A percentile compares a stretch with the other conserved stretches of the same genome.
phyloP scores from a whole-genome alignment of 1,140 invertebrate genomes.

The Solenopsis fugax region DNA sequence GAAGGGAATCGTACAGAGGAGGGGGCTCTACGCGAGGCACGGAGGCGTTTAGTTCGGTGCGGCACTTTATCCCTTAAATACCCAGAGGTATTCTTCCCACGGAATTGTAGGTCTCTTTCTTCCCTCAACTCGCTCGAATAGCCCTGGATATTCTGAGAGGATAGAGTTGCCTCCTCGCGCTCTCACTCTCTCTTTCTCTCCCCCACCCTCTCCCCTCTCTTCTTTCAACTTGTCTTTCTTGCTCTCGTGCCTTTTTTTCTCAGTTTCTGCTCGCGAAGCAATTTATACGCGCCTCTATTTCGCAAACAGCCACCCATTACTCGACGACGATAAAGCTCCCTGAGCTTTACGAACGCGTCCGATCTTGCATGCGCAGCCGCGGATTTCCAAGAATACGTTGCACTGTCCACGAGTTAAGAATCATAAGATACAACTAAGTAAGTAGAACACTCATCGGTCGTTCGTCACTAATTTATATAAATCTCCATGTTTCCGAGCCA shows the following conservation, averaged over 20 bases:
- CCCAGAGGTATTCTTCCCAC: constrained; percentile 79
- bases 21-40: constrained; percentile 50
- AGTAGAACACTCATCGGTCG: constrained; percentile 37
- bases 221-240: constrained; percentile 24
- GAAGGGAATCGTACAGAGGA: background rate
- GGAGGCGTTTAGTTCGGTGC: constrained; percentile 74
- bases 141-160: constrained; percentile 73
- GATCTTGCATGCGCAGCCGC: constrained; percentile 54
- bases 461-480: constrained; percentile 51
- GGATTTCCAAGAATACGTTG: constrained; percentile 58
- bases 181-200: background rate
- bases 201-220: background rate
- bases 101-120: constrained; percentile 75
- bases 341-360: constrained; percentile 62
- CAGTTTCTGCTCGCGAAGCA: constrained; percentile 72
- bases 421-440: constrained; percentile 55
- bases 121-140: constrained; percentile 66
- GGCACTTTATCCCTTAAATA: constrained; percentile 79
- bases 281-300: constrained; percentile 78
- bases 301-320: constrained; percentile 77
- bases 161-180: constrained; percentile 71
- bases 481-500: background rate
- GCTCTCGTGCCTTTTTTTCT: constrained; percentile 36
- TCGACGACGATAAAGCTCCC: constrained; percentile 74
- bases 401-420: constrained; percentile 68